These are phyloP conservation scores for Dasypogon diadema DNA, from an alignment of 2,888 invertebrate genomes.

Conservation along the genomic window DNA sequence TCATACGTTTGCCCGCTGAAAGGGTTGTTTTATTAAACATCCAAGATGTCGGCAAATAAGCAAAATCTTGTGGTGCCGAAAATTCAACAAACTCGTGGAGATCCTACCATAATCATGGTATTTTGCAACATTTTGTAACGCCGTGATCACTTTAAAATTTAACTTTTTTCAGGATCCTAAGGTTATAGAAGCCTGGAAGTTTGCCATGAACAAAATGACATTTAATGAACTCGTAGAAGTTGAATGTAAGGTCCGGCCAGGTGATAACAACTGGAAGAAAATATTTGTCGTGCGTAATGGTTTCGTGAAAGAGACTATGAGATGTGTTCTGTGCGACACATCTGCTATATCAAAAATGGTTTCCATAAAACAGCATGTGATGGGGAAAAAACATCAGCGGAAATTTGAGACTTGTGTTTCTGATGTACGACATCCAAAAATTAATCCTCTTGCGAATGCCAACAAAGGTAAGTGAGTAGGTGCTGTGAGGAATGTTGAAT, in stretches of 20 bases:
- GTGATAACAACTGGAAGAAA: constrained; percentile 1
- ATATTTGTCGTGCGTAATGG: not conserved
- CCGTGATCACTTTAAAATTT: no score
- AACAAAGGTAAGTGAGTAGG: no score
- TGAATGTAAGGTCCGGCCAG: not conserved
- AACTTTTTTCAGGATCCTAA: not conserved
- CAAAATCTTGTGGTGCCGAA: not conserved
- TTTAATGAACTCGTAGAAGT: not conserved
- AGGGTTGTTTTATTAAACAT: no score
- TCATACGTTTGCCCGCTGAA: no score
- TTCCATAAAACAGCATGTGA: constrained; percentile 10
- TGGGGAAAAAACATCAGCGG: not conserved
- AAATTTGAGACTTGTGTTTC: not conserved
- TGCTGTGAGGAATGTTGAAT: no score
- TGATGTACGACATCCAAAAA: not conserved
- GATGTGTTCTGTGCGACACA: constrained; percentile 1
- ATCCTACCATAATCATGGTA: not conserved
- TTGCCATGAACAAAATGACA: not conserved
- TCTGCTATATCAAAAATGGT: not conserved
- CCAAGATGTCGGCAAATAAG: not conserved
- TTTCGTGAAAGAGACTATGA: not conserved
- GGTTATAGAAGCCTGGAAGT: constrained; percentile 1
- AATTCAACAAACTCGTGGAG: not conserved
- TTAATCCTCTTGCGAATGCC: not conserved
- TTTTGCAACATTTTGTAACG: no score